Conservation (phyloP, 2,888 invertebrate genomes). For the Disparrhopalites patrizii region DNA sequence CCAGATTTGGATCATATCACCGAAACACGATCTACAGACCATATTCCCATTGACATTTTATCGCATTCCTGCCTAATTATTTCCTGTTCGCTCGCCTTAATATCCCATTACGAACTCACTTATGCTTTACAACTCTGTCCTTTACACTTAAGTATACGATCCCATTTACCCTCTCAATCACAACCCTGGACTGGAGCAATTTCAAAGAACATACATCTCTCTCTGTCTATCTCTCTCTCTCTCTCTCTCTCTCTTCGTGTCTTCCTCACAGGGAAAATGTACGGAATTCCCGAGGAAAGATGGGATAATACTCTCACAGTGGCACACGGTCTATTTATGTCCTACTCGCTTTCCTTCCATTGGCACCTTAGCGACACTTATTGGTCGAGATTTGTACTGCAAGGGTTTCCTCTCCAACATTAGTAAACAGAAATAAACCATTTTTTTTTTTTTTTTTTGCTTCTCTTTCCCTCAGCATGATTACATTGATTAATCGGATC, state of each 20-base stretch:
- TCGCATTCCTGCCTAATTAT: constrained; percentile 49
- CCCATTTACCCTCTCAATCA: constrained; percentile 7
- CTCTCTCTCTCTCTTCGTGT: too few relatives aligned
- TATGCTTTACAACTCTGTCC: constrained; percentile 16
- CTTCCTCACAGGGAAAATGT: too few relatives aligned
- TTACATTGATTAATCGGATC: too few relatives aligned
- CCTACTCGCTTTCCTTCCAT: background rate
- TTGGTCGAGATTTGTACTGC: background rate
- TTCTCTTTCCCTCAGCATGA: too few relatives aligned
- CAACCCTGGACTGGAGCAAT: background rate
- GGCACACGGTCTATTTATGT: too few relatives aligned
- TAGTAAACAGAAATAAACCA: too few relatives aligned
- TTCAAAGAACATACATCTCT: background rate
- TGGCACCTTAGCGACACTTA: background rate
- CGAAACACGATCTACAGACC: constrained; percentile 30
- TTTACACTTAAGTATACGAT: background rate
- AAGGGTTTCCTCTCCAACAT: background rate
- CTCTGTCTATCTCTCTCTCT: too few relatives aligned
- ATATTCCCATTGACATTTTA: constrained; percentile 46
- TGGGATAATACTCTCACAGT: too few relatives aligned
- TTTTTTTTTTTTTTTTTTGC: too few relatives aligned
- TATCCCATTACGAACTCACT: constrained; percentile 40
- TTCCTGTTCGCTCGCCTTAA: constrained; percentile 47
- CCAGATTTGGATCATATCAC: constrained; percentile 36
- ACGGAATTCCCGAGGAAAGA: too few relatives aligned